These are phyloP conservation scores for Mythimna pallens DNA, from an alignment of 2,888 invertebrate genomes.

Conservation along the genomic window DNA sequence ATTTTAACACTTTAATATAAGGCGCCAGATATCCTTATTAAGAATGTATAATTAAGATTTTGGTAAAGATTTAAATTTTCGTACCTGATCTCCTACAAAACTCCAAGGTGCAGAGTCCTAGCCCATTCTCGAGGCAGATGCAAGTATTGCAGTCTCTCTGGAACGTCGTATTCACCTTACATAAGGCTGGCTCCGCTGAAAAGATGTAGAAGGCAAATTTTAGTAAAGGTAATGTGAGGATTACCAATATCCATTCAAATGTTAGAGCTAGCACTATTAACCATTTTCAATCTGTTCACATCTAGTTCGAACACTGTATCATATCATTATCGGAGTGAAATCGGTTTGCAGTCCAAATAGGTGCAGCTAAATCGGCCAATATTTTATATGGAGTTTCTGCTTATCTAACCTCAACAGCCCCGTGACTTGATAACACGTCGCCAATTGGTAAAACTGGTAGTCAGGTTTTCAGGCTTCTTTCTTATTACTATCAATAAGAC, in stretches of 20 bases:
- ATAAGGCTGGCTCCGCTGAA: constrained; percentile 78
- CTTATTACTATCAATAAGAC: no score
- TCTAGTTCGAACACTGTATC: not conserved
- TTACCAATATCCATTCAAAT: not conserved
- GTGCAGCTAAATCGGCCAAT: no score
- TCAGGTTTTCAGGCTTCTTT: not conserved
- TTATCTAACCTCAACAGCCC: no score
- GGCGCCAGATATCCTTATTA: no score
- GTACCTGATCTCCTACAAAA: constrained; percentile 68
- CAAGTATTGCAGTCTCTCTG: constrained; percentile 88
- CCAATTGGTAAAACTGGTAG: no score
- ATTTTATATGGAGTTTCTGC: no score
- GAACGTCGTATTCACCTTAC: constrained; percentile 86
- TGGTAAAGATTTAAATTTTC: not conserved
- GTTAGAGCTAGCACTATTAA: not conserved
- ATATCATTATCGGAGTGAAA: not conserved
- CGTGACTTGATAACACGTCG: no score
- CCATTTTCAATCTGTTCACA: not conserved
- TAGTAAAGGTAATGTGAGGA: not conserved
- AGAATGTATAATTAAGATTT: no score
- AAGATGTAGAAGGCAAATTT: not conserved
- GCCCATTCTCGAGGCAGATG: constrained; percentile 83
- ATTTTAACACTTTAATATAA: no score
- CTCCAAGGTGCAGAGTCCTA: constrained; percentile 82
- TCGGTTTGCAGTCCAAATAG: no score